Evolutionary conservation across 2,888 invertebrate species (phyloP).

Genomic region (Pasiphila rectangulata): DNA sequence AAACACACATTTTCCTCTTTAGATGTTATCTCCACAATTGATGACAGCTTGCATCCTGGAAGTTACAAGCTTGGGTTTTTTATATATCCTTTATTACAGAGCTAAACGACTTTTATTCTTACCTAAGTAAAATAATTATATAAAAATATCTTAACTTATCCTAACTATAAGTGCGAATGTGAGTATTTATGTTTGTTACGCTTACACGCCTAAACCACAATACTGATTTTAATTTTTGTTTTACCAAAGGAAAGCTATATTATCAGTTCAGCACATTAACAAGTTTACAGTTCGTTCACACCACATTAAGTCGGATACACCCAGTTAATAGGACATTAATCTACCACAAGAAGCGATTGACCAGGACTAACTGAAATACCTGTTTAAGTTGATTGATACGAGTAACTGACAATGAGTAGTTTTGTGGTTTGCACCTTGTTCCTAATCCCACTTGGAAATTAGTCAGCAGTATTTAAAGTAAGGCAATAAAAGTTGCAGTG

Average conservation of each 20-base stretch:
- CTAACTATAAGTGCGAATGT: no score
- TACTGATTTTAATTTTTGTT: no score
- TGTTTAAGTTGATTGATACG: no score
- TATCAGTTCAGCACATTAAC: no score
- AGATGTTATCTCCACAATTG: constrained; percentile 39
- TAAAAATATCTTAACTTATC: no score
- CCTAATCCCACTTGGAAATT: no score
- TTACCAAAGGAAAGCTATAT: no score
- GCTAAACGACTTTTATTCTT: not conserved
- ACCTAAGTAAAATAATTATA: no score
- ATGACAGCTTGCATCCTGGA: constrained; percentile 41
- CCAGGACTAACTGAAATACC: constrained; percentile 4
- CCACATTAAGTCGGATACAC: constrained; percentile 11
- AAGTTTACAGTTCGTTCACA: constrained; percentile 19
- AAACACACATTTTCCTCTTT: constrained; percentile 29
- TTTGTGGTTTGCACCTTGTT: not conserved
- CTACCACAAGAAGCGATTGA: constrained; percentile 3
- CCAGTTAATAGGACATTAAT: constrained; percentile 16
- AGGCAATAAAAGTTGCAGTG: no score
- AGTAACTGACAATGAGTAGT: not conserved
- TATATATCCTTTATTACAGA: constrained; percentile 21
- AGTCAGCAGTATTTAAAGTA: no score
- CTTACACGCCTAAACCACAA: no score
- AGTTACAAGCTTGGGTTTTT: constrained; percentile 27
- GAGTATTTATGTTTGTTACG: no score